Conservation (phyloP, 1,140 invertebrate genomes). For the Eulimnadia texana region DNA sequence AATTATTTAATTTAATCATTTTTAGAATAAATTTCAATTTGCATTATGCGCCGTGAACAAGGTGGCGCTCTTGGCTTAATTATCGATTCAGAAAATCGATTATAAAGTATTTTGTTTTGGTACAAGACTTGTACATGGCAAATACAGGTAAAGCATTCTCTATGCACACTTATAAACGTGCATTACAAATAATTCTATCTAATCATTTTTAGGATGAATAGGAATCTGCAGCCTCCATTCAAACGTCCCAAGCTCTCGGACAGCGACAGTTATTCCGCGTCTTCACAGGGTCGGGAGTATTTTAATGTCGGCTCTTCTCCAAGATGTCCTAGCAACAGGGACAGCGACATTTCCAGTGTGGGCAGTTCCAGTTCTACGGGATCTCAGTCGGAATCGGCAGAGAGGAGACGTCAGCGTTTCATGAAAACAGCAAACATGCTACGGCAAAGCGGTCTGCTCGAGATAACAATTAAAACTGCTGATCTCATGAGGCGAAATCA, state of each 20-base stretch:
- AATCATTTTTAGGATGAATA: no score
- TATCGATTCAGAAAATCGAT: no score
- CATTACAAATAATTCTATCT: no score
- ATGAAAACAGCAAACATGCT: background rate
- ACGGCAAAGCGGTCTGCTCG: background rate
- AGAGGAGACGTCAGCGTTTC: background rate
- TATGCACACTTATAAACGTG: no score
- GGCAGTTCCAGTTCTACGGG: background rate
- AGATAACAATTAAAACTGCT: background rate
- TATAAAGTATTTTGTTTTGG: no score
- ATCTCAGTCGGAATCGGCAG: background rate
- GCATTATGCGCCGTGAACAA: no score
- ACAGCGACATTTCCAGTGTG: background rate
- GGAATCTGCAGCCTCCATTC: background rate
- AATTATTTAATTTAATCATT: no score
- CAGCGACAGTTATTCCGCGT: background rate
- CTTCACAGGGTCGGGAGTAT: background rate
- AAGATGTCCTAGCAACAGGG: background rate
- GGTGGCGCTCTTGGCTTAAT: no score
- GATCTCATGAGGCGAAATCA: background rate
- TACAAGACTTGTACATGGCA: no score
- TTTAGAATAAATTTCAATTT: no score
- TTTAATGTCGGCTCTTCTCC: background rate
- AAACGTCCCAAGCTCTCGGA: background rate
- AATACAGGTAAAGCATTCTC: no score